Percentiles rank a stretch among this genome's conserved stretches.
phyloP scores from a whole-genome alignment of 2,113 vertebrate genomes.

The Tapirus terrestris region DNA sequence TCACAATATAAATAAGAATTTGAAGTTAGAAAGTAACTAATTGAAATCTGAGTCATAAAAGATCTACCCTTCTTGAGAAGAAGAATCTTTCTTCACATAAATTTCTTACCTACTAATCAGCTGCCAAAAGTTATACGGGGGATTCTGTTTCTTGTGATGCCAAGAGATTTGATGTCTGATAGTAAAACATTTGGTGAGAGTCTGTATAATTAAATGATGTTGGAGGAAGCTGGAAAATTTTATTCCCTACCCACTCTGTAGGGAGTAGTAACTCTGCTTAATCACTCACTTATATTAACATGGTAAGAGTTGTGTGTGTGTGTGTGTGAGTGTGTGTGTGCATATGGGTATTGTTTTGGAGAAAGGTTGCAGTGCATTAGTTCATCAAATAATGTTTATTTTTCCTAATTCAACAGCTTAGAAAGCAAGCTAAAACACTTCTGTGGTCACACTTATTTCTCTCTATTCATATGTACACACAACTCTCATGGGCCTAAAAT shows the following conservation, averaged over 20 bases:
- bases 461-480: neutral
- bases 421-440: neutral
- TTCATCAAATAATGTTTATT: neutral
- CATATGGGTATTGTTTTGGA: neutral
- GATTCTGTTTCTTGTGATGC: slow-evolving; percentile 25
- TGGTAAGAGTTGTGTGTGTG: too few relatives aligned
- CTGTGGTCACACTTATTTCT: neutral
- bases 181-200: neutral
- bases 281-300: neutral
- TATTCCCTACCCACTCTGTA: neutral
- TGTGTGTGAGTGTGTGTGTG: neutral
- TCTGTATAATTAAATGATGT: neutral
- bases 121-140: neutral
- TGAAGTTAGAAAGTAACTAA: slow-evolving; percentile 18
- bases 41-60: neutral
- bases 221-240: neutral
- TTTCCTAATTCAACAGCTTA: neutral
- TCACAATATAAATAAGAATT: slow-evolving; percentile 33
- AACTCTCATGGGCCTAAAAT: neutral
- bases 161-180: slow-evolving; percentile 33
- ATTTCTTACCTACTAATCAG: slow-evolving; percentile 19
- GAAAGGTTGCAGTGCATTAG: neutral
- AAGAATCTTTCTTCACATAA: neutral
- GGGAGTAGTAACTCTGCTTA: neutral
- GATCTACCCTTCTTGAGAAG: neutral